Evolutionary conservation across 2,113 vertebrate genomes (phyloP).

Genomic region (Otus sunia): DNA sequence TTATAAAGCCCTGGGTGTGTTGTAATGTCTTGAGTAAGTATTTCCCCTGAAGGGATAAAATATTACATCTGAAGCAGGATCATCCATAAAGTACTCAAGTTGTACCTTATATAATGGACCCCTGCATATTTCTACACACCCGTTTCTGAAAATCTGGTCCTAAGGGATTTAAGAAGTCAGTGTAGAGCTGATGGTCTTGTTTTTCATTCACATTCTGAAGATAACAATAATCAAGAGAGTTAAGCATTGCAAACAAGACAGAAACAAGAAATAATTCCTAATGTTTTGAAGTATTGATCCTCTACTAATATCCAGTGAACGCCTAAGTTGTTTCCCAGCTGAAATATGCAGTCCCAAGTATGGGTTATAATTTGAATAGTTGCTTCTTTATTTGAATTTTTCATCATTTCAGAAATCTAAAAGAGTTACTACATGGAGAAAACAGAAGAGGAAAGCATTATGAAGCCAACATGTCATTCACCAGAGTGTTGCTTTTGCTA

Average conservation of each 20-base stretch:
- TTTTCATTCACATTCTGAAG: background rate
- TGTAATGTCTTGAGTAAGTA: background rate
- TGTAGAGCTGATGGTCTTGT: background rate
- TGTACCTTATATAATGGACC: background rate
- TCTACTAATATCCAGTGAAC: background rate
- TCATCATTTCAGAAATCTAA: background rate
- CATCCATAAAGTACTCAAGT: background rate
- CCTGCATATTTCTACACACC: background rate
- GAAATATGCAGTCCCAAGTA: background rate
- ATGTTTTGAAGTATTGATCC: background rate
- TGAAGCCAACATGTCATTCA: background rate
- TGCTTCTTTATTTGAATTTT: background rate
- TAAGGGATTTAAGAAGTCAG: background rate
- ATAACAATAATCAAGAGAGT: background rate
- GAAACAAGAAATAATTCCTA: background rate
- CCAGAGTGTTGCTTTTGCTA: background rate
- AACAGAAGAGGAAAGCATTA: background rate
- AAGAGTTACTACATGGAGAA: background rate
- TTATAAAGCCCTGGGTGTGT: background rate
- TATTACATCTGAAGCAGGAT: background rate
- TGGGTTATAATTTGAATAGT: background rate
- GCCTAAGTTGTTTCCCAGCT: background rate
- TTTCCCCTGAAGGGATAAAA: background rate
- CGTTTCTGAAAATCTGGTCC: background rate
- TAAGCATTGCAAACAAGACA: background rate